Base-by-base conservation (phyloP, 2,797 vertebrate genomes). In the Enteromius paludinosus region DNA sequence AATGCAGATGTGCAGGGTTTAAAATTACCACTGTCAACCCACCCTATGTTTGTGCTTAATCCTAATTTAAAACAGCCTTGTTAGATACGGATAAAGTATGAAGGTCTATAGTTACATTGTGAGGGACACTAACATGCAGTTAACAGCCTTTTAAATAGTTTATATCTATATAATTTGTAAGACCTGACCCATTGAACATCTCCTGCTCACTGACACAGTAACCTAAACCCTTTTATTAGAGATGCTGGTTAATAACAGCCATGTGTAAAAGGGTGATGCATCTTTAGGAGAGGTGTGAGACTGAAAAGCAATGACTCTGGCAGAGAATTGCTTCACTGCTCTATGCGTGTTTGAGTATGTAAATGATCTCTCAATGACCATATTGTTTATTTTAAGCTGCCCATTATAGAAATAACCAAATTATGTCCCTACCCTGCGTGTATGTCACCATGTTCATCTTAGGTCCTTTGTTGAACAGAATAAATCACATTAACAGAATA, bases 201-300 rank as follows among this genome's bases (percentile, higher is more conserved):
- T 59, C 65, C 18, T 74, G 17, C 79, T 66, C 25, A 30, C 79
- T 92, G 91, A 91, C 89, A 93, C 86, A 87, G 86, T 93, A 91
- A 93, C 90, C 91, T 83, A 82, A 71, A 82, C 78, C 75, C 56
- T 72, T 64, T 81, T 80, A 86, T 85, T 74, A 89, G 85, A 78
- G 30, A 23, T 54, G 75, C 18, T 20, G 66, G 81, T 91, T 91
- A 92, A 69, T 88, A 90, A 92, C 83, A 43, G 69, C 80, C 69
- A 73, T 88, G 89, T 78, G 86, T 86, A 81, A 84, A 85, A 85
- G 75, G 47, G 84, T 79, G 90, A 81, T 73, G 47, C 81, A 89
- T 89, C 83, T 92, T 54, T 84, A 84, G 89, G 41, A 78, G 83
- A 87, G 87, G 86, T 92, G 92, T 89, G 90, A 91, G 62, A 56